A percentile compares a stretch with the other conserved stretches of the same genome.
Evolutionary conservation across 1,140 invertebrate species (phyloP).

Genomic region (Drosophila pandora): DNA sequence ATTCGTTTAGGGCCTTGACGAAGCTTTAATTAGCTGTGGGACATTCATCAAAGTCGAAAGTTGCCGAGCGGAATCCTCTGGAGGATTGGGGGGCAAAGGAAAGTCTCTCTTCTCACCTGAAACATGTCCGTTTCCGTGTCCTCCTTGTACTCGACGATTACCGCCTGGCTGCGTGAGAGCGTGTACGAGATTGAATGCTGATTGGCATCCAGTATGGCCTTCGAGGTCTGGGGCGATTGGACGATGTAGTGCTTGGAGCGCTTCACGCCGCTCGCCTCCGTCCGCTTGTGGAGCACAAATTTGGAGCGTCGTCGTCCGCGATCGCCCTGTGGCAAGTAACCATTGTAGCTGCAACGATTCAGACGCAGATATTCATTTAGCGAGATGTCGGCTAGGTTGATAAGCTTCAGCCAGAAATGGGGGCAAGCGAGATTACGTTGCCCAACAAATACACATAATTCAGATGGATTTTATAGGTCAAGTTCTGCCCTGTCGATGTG

Average conservation of each 20-base stretch:
- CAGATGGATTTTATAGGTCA: conserved; percentile 63
- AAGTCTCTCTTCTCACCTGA: conserved; percentile 88
- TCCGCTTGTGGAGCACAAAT: conserved; percentile 94
- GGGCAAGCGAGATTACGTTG: conserved; percentile 37
- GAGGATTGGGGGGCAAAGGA: not conserved
- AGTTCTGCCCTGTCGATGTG: conserved; percentile 64
- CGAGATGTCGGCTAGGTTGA: conserved; percentile 57
- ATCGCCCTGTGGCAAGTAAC: conserved; percentile 95
- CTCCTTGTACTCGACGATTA: conserved; percentile 98
- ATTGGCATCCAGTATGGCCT: conserved; percentile 95
- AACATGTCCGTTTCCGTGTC: conserved; percentile 99
- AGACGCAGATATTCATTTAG: conserved; percentile 19
- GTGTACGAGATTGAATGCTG: conserved; percentile 99
- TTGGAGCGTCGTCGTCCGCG: conserved; percentile 96
- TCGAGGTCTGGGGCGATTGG: conserved; percentile 93
- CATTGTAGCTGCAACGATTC: conserved; percentile 93
- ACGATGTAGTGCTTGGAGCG: conserved; percentile 97
- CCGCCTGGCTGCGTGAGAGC: conserved; percentile 96
- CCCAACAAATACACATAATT: conserved; percentile 44
- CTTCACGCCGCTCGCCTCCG: conserved; percentile 95
- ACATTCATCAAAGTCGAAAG: conserved; percentile 37
- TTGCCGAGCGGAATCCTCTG: not conserved
- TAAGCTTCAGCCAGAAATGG: conserved; percentile 12
- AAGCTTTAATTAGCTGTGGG: conserved; percentile 23
- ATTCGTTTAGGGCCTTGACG: not conserved